A percentile compares a stretch with the other conserved stretches of the same genome.
Conservation (phyloP, 2,888 invertebrate genomes). For the Lasioglossum zephyrum region DNA sequence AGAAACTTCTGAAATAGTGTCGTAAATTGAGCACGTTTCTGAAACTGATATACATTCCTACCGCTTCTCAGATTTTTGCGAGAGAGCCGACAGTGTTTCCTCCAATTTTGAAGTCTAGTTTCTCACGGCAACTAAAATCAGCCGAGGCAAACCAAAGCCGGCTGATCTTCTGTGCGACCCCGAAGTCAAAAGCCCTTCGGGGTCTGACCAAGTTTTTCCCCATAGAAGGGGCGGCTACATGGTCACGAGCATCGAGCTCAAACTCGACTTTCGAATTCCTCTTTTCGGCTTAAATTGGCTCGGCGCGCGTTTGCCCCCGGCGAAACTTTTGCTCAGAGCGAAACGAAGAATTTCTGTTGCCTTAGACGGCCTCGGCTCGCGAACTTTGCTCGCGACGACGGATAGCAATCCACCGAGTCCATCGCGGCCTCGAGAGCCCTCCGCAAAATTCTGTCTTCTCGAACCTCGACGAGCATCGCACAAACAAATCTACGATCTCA, state of each 20-base stretch:
- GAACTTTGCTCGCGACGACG: constrained; percentile 33
- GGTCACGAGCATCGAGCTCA: constrained; percentile 10
- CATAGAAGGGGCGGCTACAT: not conserved
- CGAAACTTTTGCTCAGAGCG: constrained; percentile 60
- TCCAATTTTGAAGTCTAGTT: not conserved
- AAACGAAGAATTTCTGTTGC: constrained; percentile 63
- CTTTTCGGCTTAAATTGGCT: constrained; percentile 35
- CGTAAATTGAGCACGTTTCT: not conserved
- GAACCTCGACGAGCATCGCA: not conserved
- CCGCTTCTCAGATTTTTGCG: not conserved
- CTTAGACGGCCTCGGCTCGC: constrained; percentile 52
- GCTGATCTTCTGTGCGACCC: no score
- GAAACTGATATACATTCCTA: not conserved
- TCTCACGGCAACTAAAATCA: not conserved
- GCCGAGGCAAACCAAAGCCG: not conserved
- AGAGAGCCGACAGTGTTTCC: not conserved
- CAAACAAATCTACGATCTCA: not conserved
- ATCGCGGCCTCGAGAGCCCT: constrained; percentile 7
- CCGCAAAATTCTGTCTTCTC: constrained; percentile 21
- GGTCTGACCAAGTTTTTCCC: constrained; percentile 1
- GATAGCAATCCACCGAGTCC: constrained; percentile 45
- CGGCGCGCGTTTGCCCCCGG: constrained; percentile 15
- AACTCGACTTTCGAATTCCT: constrained; percentile 28
- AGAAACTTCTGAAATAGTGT: not conserved
- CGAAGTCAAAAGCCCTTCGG: not conserved